A percentile compares a stretch with the other conserved stretches of the same genome.
These are phyloP conservation scores for Agrotis ipsilon DNA, from an alignment of 2,888 invertebrate species.

Conservation along the genomic window DNA sequence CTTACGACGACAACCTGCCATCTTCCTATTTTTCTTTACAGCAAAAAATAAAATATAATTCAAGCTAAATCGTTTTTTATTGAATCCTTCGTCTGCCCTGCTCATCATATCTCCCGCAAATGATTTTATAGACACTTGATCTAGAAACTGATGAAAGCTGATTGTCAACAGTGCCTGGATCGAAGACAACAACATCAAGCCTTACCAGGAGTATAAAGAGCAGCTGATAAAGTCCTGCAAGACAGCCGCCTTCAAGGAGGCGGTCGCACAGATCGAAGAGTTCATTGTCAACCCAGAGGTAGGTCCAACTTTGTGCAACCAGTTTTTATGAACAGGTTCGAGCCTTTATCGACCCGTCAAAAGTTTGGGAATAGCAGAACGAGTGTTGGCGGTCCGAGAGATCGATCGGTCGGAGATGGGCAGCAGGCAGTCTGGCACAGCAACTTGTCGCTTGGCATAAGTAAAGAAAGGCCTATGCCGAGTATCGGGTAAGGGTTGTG, in stretches of 20 bases:
- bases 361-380: too few relatives aligned
- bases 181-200: constrained; percentile 95
- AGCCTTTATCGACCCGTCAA: too few relatives aligned
- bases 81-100: neutral
- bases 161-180: constrained; percentile 95
- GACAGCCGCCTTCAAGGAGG: constrained; percentile 94
- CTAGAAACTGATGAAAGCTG: constrained; percentile 20
- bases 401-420: too few relatives aligned
- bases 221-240: constrained; percentile 94
- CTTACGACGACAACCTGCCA: too few relatives aligned
- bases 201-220: constrained; percentile 95
- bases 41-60: neutral
- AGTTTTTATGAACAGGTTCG: neutral
- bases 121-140: neutral
- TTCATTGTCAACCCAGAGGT: constrained; percentile 94
- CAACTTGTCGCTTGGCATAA: too few relatives aligned
- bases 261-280: constrained; percentile 95
- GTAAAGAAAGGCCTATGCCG: too few relatives aligned
- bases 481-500: neutral
- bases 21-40: too few relatives aligned
- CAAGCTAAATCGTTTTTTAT: neutral
- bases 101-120: neutral
- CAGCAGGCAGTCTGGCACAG: too few relatives aligned
- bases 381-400: too few relatives aligned
- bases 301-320: neutral